Evolutionary conservation across 2,113 vertebrate species (phyloP).

Genomic region (Haemorhous mexicanus): DNA sequence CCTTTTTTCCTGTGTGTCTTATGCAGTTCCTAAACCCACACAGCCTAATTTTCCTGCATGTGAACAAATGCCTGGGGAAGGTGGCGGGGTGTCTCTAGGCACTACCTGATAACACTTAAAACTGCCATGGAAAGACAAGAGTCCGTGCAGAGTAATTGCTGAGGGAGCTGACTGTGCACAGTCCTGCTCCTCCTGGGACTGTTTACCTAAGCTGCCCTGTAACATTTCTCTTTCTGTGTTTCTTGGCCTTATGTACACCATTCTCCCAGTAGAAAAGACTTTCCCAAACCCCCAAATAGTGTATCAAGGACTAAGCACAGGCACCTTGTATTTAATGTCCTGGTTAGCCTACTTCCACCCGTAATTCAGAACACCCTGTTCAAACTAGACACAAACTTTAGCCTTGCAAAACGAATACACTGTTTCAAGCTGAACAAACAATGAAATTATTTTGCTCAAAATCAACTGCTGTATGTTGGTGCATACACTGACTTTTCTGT

Average conservation of each 20-base stretch:
- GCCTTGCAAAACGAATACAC: neutral
- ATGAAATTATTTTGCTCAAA: neutral
- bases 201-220: neutral
- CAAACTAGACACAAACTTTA: neutral
- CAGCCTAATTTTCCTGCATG: neutral
- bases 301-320: neutral
- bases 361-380: neutral
- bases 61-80: rapidly evolving
- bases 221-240: neutral
- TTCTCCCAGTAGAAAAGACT: neutral
- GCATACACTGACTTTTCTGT: neutral
- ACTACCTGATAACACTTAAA: neutral
- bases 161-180: neutral
- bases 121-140: rapidly evolving
- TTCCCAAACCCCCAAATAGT: neutral
- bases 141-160: neutral
- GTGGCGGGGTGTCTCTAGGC: neutral
- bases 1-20: neutral
- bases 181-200: neutral
- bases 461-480: neutral
- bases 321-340: neutral
- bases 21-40: neutral
- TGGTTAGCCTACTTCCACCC: neutral
- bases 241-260: neutral
- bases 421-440: neutral